A percentile compares a stretch with the other conserved stretches of the same genome.
phyloP scores from a whole-genome alignment of 2,888 invertebrate species.

The Campopleginae sp. region DNA sequence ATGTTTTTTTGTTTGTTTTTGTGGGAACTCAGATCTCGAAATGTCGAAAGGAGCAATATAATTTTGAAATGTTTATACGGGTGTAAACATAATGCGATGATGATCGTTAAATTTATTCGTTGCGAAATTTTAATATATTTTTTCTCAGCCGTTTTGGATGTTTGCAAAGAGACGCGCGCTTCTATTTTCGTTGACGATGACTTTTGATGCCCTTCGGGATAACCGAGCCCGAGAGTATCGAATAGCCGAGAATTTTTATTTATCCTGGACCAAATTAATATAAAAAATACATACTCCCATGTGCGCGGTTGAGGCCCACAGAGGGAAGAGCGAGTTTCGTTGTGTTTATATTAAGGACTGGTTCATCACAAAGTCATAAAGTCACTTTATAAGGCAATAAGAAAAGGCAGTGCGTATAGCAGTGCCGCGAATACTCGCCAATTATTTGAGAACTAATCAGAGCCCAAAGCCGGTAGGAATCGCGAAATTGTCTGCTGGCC shows the following conservation, averaged over 20 bases:
- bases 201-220: slow-evolving; percentile 29
- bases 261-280: slow-evolving; percentile 43
- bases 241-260: slow-evolving; percentile 20
- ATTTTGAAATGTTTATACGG: slow-evolving; percentile 36
- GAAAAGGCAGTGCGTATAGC: slow-evolving; percentile 63
- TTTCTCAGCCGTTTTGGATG: not conserved
- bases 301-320: slow-evolving; percentile 13
- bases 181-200: slow-evolving; percentile 17
- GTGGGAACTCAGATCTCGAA: not conserved
- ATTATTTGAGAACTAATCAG: slow-evolving; percentile 82
- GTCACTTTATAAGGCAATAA: slow-evolving; percentile 79
- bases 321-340: slow-evolving; percentile 45
- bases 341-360: slow-evolving; percentile 76
- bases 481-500: slow-evolving; percentile 56
- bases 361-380: slow-evolving; percentile 82
- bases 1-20: not conserved
- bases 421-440: slow-evolving; percentile 71
- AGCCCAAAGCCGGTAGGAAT: slow-evolving; percentile 75
- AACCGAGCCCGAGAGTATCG: slow-evolving; percentile 13
- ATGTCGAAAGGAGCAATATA: slow-evolving; percentile 8
- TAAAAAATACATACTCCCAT: slow-evolving; percentile 38
- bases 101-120: slow-evolving; percentile 31
- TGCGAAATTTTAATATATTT: slow-evolving; percentile 21
- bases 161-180: not conserved
- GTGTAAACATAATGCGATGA: slow-evolving; percentile 4